Base-by-base conservation (phyloP, 30 jellyfish, hydroid and myxozoan species). In the Catostylus mosaicus region DNA sequence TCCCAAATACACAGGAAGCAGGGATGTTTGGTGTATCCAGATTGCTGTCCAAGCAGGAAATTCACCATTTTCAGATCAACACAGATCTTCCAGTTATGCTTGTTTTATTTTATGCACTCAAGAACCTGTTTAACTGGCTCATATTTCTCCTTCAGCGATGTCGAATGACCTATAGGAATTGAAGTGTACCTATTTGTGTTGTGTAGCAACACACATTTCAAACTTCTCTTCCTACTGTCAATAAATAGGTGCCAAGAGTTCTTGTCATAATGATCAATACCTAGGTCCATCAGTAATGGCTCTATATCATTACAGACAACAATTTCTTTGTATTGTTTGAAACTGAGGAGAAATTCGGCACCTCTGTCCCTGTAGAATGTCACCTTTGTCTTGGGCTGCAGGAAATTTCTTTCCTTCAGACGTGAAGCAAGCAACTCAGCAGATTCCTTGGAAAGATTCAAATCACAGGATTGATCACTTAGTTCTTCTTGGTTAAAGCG, bases 191-290 rank as follows among this genome's bases (percentile, higher is more conserved):
- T 30, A 14, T 63, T 79, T 19, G 38, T n/a, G 90, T 66, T 79
- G 72, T 79, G 86, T 37, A 79, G 76, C 67, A 79, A 64, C 23
- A 79, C 90, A 14, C 73, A 63, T 66, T 79, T 79, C 24, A 79
- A 66, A 30, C 38, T 63, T 2, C 89, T 6, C 37, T 60, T 59
- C 45, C 34, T 65, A 45, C 90, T 79, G 69, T 59, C 86, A 2
- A 79, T 79, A 47, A 79, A 64, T 18, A 79, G 32, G 64, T 89
- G 76, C 86, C 90, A 79, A 8, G 81, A 68, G 73, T 37, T 30
- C 14, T 71, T 0, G 23, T 34, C 74, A 68, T 68, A 68, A 30
- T 68, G 20, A 30, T 68, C 81, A 68, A 30, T 34, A 37, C 81
- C 61, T 16, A 68, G 81, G 10, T 10, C 38, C 23, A 68, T 3